These are phyloP conservation scores for Centroberyx gerrardi DNA, from an alignment of 2,797 vertebrate genomes.

Conservation along the genomic window DNA sequence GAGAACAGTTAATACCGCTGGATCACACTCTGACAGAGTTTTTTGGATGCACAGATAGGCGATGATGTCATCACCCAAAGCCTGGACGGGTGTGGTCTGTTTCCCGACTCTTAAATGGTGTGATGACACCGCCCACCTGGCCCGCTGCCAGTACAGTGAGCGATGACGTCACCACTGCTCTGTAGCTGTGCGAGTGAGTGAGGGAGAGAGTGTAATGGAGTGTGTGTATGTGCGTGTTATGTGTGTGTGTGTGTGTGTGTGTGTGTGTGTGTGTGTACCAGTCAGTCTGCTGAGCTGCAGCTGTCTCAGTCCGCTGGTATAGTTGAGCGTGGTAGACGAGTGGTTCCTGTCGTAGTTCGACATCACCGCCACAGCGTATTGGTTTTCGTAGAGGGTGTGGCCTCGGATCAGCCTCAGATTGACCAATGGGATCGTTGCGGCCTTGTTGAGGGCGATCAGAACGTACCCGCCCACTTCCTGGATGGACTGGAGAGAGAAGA, in stretches of 20 bases:
- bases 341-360: conserved; percentile 86
- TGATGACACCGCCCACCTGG: too few species aligned
- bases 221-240: too few species aligned
- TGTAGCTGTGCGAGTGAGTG: too few species aligned
- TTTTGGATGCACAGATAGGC: neutral
- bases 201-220: neutral
- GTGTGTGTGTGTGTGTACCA: conserved; percentile 75
- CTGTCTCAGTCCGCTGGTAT: conserved; percentile 83
- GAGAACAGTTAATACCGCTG: neutral
- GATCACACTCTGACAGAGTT: neutral
- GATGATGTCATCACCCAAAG: neutral
- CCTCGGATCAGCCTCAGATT: conserved; percentile 94
- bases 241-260: neutral
- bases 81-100: neutral
- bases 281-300: conserved; percentile 89
- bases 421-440: conserved; percentile 85
- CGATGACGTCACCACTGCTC: neutral
- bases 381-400: conserved; percentile 88
- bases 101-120: conserved; percentile 23
- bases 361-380: conserved; percentile 88
- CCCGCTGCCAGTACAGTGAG: too few species aligned
- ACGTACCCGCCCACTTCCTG: conserved; percentile 95
- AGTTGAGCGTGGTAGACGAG: conserved; percentile 50
- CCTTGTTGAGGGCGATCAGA: conserved; percentile 92
- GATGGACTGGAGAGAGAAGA: conserved; percentile 85